phyloP scores from a whole-genome alignment of 2,113 vertebrate genomes.

The Motacilla tschutschensis region DNA sequence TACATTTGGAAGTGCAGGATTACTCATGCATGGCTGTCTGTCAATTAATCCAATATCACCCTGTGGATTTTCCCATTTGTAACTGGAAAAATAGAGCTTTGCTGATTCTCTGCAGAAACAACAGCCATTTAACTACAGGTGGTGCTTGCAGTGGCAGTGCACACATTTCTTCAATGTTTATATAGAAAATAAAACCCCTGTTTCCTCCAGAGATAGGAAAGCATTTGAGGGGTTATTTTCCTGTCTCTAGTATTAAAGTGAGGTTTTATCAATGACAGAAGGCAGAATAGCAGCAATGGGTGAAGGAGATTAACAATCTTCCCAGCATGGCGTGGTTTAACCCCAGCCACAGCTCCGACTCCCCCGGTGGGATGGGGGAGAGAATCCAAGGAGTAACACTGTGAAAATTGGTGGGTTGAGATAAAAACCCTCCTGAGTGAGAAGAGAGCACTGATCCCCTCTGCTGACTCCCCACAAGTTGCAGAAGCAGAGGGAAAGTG shows the following conservation, averaged over 20 bases:
- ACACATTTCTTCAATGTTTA: not conserved
- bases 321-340: not conserved
- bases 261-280: constrained; percentile 7
- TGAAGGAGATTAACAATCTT: not conserved
- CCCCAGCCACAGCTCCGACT: not conserved
- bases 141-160: constrained; percentile 20
- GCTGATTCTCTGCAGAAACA: constrained; percentile 14
- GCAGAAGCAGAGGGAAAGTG: not conserved
- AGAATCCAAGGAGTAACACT: not conserved
- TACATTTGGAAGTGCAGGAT: constrained; percentile 36
- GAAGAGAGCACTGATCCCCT: not conserved
- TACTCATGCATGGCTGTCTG: constrained; percentile 32
- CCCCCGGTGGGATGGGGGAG: not conserved
- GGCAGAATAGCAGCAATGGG: not conserved
- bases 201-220: constrained; percentile 6
- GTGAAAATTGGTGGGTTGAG: not conserved
- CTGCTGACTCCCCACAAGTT: not conserved
- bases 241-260: not conserved
- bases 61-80: constrained; percentile 41
- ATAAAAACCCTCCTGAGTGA: not conserved
- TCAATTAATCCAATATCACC: constrained; percentile 38
- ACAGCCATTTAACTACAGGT: constrained; percentile 66
- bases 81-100: constrained; percentile 48
- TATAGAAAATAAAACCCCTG: not conserved
- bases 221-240: constrained; percentile 18